phyloP scores from a whole-genome alignment of 2,113 vertebrate species.

The Varanus salvator region DNA sequence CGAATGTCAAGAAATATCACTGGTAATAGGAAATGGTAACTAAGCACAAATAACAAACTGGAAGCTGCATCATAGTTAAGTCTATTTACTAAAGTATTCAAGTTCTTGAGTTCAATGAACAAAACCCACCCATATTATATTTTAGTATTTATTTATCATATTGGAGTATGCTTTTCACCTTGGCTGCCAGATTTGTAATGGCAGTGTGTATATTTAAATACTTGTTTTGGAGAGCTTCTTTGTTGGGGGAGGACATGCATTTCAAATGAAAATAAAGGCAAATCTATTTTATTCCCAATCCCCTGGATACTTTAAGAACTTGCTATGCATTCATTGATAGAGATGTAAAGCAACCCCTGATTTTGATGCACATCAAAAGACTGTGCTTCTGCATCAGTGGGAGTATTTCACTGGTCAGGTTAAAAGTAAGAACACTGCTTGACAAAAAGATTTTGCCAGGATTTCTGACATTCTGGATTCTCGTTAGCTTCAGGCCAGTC shows the following conservation, averaged over 20 bases:
- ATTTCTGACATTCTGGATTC: constrained; percentile 50
- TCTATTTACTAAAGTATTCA: constrained; percentile 53
- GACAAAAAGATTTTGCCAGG: constrained; percentile 48
- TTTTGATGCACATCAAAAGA: constrained; percentile 58
- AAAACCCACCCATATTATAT: constrained; percentile 42
- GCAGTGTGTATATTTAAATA: constrained; percentile 28
- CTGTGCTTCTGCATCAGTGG: constrained; percentile 47
- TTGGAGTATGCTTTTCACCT: constrained; percentile 12
- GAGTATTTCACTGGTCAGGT: constrained; percentile 45
- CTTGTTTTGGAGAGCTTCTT: constrained; percentile 15
- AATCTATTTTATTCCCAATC: constrained; percentile 46
- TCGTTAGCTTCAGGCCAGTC: constrained; percentile 33
- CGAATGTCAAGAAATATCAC: constrained; percentile 65
- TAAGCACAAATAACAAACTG: constrained; percentile 79
- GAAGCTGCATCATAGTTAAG: constrained; percentile 54
- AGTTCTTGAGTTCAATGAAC: constrained; percentile 50
- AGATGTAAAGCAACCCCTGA: constrained; percentile 59
- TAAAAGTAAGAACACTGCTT: constrained; percentile 33
- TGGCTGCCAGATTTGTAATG: constrained; percentile 33
- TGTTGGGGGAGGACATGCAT: not conserved
- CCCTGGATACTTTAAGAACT: constrained; percentile 46
- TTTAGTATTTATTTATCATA: constrained; percentile 67
- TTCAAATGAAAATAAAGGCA: constrained; percentile 45
- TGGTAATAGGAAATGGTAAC: constrained; percentile 64
- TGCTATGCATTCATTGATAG: constrained; percentile 58